Evolutionary conservation across 2,113 vertebrate genomes (phyloP).

Genomic region (Charadrius vociferus): DNA sequence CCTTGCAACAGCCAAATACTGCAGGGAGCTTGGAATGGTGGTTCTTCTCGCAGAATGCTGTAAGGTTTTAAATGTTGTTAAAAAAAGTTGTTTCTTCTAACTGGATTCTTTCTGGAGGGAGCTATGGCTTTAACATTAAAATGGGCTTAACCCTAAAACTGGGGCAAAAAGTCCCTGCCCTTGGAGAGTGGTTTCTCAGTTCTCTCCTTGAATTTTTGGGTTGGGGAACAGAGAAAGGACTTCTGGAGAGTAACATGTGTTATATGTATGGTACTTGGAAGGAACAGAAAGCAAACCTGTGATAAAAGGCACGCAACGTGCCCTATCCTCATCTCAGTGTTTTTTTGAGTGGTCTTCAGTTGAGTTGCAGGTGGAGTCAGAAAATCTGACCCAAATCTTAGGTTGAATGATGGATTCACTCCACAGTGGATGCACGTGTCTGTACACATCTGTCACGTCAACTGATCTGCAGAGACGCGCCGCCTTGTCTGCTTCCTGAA

Average conservation of each 20-base stretch:
- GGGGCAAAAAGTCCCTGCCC: neutral
- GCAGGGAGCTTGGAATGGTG: neutral
- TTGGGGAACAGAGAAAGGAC: neutral
- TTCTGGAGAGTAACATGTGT: neutral
- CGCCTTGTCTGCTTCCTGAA: neutral
- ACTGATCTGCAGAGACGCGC: neutral
- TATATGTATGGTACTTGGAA: neutral
- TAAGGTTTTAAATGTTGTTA: neutral
- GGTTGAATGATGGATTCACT: neutral
- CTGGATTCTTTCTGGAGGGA: neutral
- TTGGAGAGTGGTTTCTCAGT: neutral
- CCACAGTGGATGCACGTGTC: slow-evolving; percentile 20
- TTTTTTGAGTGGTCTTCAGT: neutral
- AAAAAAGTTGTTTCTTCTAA: neutral
- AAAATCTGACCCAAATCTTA: neutral
- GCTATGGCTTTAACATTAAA: neutral
- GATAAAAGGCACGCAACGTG: neutral
- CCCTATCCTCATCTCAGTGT: neutral
- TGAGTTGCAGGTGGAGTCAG: neutral
- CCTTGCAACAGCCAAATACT: neutral
- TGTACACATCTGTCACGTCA: neutral
- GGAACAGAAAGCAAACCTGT: neutral
- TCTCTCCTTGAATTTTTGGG: neutral
- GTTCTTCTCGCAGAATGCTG: neutral
- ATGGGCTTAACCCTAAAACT: neutral